Evolutionary conservation across 2,113 vertebrate genomes (phyloP).

Genomic region (Micronycteris hirsuta): DNA sequence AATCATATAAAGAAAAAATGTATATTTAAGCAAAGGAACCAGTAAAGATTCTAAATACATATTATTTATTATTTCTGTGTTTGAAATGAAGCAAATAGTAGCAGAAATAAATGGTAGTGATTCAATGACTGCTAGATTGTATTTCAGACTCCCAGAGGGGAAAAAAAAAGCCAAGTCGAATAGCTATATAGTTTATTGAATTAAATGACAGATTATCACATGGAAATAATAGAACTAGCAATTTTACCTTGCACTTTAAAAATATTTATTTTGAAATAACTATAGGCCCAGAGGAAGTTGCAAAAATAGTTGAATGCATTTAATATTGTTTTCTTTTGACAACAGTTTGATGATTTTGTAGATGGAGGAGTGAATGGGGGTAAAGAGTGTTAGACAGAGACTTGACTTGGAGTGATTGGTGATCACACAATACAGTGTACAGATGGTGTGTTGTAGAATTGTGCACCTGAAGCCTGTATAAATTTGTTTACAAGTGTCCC

Average conservation of each 20-base stretch:
- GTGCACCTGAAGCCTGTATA: too few relatives aligned
- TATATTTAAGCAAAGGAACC: not conserved
- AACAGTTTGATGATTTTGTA: too few relatives aligned
- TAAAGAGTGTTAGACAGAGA: too few relatives aligned
- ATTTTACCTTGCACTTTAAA: not conserved
- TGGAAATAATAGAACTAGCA: not conserved
- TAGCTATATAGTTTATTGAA: not conserved
- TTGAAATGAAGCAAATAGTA: not conserved
- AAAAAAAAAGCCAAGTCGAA: not conserved
- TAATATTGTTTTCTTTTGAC: not conserved
- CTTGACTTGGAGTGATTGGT: too few relatives aligned
- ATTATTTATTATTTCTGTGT: not conserved
- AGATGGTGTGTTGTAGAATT: too few relatives aligned
- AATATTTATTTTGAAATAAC: not conserved
- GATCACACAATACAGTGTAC: too few relatives aligned
- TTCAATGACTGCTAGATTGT: not conserved
- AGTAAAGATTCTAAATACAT: not conserved
- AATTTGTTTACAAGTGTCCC: too few relatives aligned
- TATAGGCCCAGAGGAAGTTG: not conserved
- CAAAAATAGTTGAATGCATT: not conserved
- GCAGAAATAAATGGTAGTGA: not conserved
- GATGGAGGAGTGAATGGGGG: too few relatives aligned
- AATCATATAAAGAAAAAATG: not conserved
- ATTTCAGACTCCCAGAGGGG: not conserved
- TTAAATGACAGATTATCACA: not conserved